Conservation (phyloP, 1,140 invertebrate species). For the Cotesia glomerata region DNA sequence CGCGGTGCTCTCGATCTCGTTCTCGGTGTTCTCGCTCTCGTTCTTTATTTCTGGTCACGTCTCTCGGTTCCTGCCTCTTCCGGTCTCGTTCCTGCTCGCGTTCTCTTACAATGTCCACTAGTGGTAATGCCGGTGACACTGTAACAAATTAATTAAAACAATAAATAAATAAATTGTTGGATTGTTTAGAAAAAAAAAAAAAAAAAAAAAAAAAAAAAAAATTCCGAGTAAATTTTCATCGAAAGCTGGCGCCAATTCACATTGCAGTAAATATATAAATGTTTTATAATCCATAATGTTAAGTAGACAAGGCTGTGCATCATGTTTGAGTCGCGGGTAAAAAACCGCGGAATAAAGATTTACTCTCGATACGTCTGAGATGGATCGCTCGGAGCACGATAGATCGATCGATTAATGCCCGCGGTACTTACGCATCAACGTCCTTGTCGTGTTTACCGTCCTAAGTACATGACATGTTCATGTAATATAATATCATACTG, state of each 20-base stretch:
- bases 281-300: too few relatives aligned
- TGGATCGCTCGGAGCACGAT: constrained; percentile 28
- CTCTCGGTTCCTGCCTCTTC: constrained; percentile 40
- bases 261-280: too few relatives aligned
- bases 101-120: constrained; percentile 39
- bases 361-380: constrained; percentile 32
- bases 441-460: constrained; percentile 23
- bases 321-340: not conserved
- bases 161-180: not conserved
- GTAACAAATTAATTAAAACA: constrained; percentile 26
- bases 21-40: constrained; percentile 41
- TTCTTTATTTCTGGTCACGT: constrained; percentile 21
- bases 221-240: not conserved
- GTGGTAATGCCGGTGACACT: constrained; percentile 42
- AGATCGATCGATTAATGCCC: constrained; percentile 32
- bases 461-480: not conserved
- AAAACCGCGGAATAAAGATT: constrained; percentile 35
- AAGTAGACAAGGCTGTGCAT: not conserved
- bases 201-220: not conserved
- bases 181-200: not conserved
- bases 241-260: not conserved
- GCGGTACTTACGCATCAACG: constrained; percentile 26
- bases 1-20: constrained; percentile 44
- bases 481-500: not conserved
- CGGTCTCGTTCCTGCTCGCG: constrained; percentile 39